Evolutionary conservation across 2,888 invertebrate genomes (phyloP), one percentile per base, ranked within the genome.

Genomic region (Nysson spinosus): DNA sequence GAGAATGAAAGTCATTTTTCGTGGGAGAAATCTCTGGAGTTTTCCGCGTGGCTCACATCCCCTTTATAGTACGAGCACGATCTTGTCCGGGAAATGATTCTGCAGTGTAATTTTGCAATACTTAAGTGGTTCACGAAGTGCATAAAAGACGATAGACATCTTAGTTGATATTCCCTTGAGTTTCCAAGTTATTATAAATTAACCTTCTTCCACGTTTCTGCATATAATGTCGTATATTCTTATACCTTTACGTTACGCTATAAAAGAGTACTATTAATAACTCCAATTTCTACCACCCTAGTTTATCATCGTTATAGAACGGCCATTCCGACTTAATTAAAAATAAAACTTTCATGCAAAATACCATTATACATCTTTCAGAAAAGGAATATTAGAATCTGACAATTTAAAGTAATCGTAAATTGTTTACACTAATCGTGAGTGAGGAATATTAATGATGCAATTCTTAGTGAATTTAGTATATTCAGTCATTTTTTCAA

Each of bases 71-170:
- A 51, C 43, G 40, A 42, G 42, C 40, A 26, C 44, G 50, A 19
- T 39, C 30, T 24, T 24, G 11, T 42, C 34, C 5, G 7, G 22
- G 32, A 52, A 54, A 63, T 69, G 66, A 56, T 69, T 26, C 63
- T 30, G 64, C 69, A 65, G 73, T 57, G 61, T 76, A 74, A 73
- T 77, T 80, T 78, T 69, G 66, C 69, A 68, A 56, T 58, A 42
- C 54, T 58, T 49, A 42, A 69, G 62, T 62, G 69, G 72, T 58
- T 64, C 66, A 68, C 46, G 71, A 42, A 60, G 60, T 57, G 62
- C 57, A 55, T 19, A 63, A 58, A 63, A 57, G 26, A 40, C 52
- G 61, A 43, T 64, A 37, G 60, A 35, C 39, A 61, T 57, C 65
- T 65, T 39, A 51, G 24, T 28, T 55, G 51, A 43, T 65, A 62